phyloP scores from a whole-genome alignment of 1,140 invertebrate genomes.

The Metopolophium dirhodum region DNA sequence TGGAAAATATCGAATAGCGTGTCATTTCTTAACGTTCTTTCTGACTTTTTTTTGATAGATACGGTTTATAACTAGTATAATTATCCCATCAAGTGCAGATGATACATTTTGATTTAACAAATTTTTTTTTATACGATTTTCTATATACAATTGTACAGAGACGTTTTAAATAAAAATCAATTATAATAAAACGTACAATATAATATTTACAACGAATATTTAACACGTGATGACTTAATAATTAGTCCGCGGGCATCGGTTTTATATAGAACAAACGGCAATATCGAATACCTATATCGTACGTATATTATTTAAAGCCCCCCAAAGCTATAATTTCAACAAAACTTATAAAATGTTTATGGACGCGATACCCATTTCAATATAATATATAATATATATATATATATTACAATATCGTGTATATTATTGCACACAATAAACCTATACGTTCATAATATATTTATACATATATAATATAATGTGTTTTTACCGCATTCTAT shows the following conservation, averaged over 20 bases:
- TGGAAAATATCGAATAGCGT: no score
- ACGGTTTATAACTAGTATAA: background rate
- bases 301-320: conserved; percentile 3
- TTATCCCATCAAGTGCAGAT: background rate
- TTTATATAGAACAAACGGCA: background rate
- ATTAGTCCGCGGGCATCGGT: background rate
- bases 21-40: no score
- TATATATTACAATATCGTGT: background rate
- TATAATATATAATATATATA: background rate
- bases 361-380: background rate
- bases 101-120: background rate
- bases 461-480: no score
- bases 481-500: background rate
- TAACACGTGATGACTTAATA: background rate
- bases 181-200: background rate
- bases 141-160: background rate
- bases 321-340: background rate
- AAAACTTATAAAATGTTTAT: background rate
- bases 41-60: background rate
- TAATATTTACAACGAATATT: background rate
- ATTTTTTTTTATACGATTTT: background rate
- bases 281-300: background rate
- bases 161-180: background rate
- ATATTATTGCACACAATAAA: background rate
- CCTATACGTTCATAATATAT: background rate